phyloP scores from a whole-genome alignment of 2,797 vertebrate genomes.

The Pipistrellus kuhlii region DNA sequence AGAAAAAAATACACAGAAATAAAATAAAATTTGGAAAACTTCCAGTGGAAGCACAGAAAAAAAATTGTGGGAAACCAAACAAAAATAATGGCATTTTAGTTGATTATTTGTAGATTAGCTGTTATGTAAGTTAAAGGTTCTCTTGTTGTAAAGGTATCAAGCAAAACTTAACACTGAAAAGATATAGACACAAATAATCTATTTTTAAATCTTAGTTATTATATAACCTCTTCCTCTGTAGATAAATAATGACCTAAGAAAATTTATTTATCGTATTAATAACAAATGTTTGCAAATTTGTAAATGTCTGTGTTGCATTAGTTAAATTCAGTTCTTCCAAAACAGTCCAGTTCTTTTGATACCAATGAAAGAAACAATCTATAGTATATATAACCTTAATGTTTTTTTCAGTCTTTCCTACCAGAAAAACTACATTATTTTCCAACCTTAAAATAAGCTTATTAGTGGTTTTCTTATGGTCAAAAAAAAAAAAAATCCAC shows the following conservation, averaged over 20 bases:
- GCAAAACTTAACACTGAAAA: not conserved
- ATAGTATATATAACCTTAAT: not conserved
- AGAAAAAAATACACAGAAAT: not conserved
- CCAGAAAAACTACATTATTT: not conserved
- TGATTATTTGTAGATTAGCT: not conserved
- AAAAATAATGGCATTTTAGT: not conserved
- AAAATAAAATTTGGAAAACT: not conserved
- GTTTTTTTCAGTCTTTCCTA: slow-evolving; percentile 29
- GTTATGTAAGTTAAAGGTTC: not conserved
- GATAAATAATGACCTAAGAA: slow-evolving; percentile 40
- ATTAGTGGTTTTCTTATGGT: slow-evolving; percentile 17
- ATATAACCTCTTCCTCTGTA: not conserved
- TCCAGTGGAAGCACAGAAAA: not conserved
- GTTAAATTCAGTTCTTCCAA: slow-evolving; percentile 38
- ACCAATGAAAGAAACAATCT: slow-evolving; percentile 14
- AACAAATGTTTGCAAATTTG: not conserved
- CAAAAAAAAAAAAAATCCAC: not conserved
- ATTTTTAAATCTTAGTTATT: slow-evolving; percentile 18
- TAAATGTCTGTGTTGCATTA: not conserved
- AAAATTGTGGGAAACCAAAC: not conserved
- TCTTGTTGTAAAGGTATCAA: not conserved
- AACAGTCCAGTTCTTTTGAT: slow-evolving; percentile 3
- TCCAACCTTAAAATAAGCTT: slow-evolving; percentile 25
- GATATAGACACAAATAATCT: not conserved
- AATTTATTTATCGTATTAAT: not conserved